Percentiles rank a stretch among this genome's conserved stretches.
These are phyloP conservation scores for Crenichthys baileyi DNA, from an alignment of 2,797 vertebrate genomes.

Conservation along the genomic window DNA sequence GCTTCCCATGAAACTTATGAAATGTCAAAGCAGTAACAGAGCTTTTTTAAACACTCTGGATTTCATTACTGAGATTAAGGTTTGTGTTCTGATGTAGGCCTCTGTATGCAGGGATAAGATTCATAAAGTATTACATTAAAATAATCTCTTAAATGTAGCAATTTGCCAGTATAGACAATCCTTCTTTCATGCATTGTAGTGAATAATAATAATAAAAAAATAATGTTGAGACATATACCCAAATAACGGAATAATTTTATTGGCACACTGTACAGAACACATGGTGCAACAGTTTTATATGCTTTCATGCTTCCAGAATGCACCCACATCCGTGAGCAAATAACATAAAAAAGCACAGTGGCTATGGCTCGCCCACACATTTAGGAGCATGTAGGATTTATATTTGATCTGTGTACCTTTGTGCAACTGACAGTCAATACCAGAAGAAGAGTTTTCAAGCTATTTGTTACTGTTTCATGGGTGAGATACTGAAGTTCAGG, in stretches of 20 bases:
- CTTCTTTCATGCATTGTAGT: not conserved
- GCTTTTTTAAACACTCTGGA: not conserved
- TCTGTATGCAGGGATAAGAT: too few relatives aligned
- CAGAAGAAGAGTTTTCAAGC: not conserved
- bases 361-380: not conserved
- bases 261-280: not conserved
- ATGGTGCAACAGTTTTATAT: not conserved
- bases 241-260: not conserved
- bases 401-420: not conserved
- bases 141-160: not conserved
- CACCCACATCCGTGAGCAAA: not conserved
- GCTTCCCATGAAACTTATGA: not conserved
- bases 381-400: slow-evolving; percentile 6
- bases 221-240: not conserved
- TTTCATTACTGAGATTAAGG: not conserved
- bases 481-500: not conserved
- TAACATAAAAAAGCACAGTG: not conserved
- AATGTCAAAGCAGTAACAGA: not conserved
- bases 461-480: not conserved
- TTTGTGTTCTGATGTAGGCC: not conserved
- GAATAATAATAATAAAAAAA: not conserved
- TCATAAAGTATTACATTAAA: not conserved
- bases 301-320: not conserved
- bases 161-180: not conserved
- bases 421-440: not conserved